phyloP scores from a whole-genome alignment of 2,797 vertebrate genomes.

The Moxostoma hubbsi region DNA sequence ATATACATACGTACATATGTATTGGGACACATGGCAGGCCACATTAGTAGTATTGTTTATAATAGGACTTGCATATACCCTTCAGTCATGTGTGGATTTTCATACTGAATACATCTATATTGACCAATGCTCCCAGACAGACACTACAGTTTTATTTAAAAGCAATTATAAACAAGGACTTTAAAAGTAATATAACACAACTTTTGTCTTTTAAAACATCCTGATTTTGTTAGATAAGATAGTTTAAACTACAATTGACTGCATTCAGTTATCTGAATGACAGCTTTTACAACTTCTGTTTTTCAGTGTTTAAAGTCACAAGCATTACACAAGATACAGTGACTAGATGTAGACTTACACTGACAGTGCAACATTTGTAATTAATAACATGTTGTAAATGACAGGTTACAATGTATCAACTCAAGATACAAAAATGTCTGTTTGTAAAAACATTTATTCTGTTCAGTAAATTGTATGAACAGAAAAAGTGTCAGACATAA shows the following conservation, averaged over 20 bases:
- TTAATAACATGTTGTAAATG: slow-evolving; percentile 5
- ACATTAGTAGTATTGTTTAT: background rate
- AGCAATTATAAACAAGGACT: background rate
- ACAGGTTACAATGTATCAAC: background rate
- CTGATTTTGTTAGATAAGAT: background rate
- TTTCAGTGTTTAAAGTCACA: background rate
- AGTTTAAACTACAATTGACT: background rate
- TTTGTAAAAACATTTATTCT: slow-evolving; percentile 34
- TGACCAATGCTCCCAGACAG: background rate
- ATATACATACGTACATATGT: too few species aligned
- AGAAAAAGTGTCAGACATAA: slow-evolving; percentile 17
- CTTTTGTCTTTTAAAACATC: background rate
- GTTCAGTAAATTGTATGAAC: slow-evolving; percentile 15
- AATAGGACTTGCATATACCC: background rate
- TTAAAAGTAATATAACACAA: background rate
- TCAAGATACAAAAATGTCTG: slow-evolving; percentile 1
- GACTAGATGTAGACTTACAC: slow-evolving; percentile 16
- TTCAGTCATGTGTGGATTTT: background rate
- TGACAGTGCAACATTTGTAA: slow-evolving; percentile 19
- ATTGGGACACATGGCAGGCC: background rate
- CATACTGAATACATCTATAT: background rate
- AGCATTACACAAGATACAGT: slow-evolving; percentile 15
- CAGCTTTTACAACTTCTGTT: background rate
- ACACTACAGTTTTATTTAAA: slow-evolving; percentile 28
- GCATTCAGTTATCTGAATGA: background rate